Evolutionary conservation across 2,113 vertebrate genomes (phyloP).

Genomic region (Mesembrinibis cayennensis): DNA sequence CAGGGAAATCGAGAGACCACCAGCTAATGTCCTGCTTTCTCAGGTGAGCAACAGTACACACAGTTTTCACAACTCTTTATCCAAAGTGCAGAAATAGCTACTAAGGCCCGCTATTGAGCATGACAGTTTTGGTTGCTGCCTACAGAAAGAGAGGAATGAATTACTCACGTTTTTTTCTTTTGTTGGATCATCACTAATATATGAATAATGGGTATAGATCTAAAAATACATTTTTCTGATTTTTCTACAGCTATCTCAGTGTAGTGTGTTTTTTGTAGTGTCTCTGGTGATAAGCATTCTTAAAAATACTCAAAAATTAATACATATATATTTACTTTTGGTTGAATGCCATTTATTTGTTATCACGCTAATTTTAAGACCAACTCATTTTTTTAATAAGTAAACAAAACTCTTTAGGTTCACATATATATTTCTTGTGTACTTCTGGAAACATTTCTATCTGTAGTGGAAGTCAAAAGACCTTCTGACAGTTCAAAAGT

Average conservation of each 20-base stretch:
- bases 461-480: not conserved
- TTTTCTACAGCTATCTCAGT: not conserved
- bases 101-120: not conserved
- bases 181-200: not conserved
- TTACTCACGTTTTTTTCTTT: not conserved
- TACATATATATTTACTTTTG: not conserved
- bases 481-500: not conserved
- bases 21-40: not conserved
- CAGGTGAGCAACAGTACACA: not conserved
- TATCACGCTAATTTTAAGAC: not conserved
- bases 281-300: not conserved
- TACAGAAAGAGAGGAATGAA: not conserved
- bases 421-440: not conserved
- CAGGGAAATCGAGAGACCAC: not conserved
- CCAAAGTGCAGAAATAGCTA: not conserved
- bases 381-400: not conserved
- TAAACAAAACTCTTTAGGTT: not conserved
- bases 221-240: not conserved
- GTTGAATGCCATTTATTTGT: not conserved
- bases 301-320: not conserved
- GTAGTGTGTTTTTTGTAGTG: not conserved
- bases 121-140: not conserved
- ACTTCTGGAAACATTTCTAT: not conserved
- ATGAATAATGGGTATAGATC: not conserved
- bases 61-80: not conserved